Percentiles rank a stretch among this genome's conserved stretches.
phyloP scores from a whole-genome alignment of 2,888 invertebrate genomes.

The Drosophila testacea region DNA sequence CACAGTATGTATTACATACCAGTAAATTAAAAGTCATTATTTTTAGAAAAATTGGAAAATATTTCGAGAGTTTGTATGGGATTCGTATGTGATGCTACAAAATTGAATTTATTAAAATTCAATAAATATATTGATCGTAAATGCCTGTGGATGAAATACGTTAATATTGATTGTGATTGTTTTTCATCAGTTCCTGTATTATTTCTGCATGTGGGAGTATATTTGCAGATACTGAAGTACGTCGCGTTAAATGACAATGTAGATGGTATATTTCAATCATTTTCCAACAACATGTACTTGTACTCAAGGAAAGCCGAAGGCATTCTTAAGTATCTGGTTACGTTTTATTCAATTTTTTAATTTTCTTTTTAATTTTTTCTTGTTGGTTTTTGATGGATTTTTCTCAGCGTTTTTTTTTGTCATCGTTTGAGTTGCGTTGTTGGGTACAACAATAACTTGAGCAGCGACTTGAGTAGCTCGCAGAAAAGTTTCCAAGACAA shows the following conservation, averaged over 20 bases:
- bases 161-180: no score
- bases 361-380: slow-evolving; percentile 58
- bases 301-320: slow-evolving; percentile 22
- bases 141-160: no score
- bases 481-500: slow-evolving; percentile 83
- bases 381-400: slow-evolving; percentile 38
- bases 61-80: no score
- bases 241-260: slow-evolving; percentile 13
- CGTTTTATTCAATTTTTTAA: slow-evolving; percentile 55
- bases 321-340: slow-evolving; percentile 70
- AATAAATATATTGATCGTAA: no score
- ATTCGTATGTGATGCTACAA: no score
- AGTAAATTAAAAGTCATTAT: no score
- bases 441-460: slow-evolving; percentile 65
- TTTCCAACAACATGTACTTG: slow-evolving; percentile 27
- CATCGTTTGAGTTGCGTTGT: slow-evolving; percentile 20
- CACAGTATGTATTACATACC: not conserved
- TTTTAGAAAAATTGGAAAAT: no score
- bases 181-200: no score
- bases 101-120: no score
- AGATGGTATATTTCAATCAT: slow-evolving; percentile 11
- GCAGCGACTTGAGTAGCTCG: slow-evolving; percentile 73
- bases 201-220: no score
- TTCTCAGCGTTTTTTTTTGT: slow-evolving; percentile 34
- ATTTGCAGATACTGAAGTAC: not conserved